A percentile compares a stretch with the other conserved stretches of the same genome.
Evolutionary conservation across 2,888 invertebrate species (phyloP).

Genomic region (Rhagophthalmus giganteus): DNA sequence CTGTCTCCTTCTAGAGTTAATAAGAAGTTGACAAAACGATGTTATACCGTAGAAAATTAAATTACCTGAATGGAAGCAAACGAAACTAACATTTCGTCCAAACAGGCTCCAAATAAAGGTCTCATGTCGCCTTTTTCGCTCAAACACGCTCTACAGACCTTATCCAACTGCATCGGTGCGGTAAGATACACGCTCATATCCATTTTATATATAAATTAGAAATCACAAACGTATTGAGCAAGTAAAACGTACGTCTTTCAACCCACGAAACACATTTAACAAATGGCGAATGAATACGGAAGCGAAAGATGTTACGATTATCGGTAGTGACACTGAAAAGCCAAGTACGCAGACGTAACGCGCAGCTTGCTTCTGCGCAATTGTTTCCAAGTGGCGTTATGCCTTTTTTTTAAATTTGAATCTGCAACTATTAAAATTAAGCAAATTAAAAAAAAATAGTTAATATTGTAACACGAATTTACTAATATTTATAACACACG

Average conservation of each 20-base stretch:
- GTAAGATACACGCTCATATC: slow-evolving; percentile 54
- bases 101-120: slow-evolving; percentile 57
- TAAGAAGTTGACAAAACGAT: too few species aligned
- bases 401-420: slow-evolving; percentile 14
- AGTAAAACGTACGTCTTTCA: slow-evolving; percentile 40
- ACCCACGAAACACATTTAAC: slow-evolving; percentile 25
- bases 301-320: slow-evolving; percentile 39
- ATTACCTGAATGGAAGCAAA: slow-evolving; percentile 55
- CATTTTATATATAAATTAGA: slow-evolving; percentile 45
- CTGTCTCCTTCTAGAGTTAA: slow-evolving; percentile 32
- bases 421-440: not conserved
- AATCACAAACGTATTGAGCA: slow-evolving; percentile 46
- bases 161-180: slow-evolving; percentile 54
- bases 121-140: slow-evolving; percentile 57
- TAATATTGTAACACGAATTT: not conserved
- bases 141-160: slow-evolving; percentile 57
- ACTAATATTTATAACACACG: not conserved
- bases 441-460: not conserved
- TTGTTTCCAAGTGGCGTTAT: slow-evolving; percentile 12
- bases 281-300: slow-evolving; percentile 38
- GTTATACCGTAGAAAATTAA: too few species aligned
- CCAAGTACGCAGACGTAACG: slow-evolving; percentile 41
- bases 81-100: slow-evolving; percentile 57
- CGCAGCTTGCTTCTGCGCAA: slow-evolving; percentile 35
- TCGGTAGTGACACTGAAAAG: slow-evolving; percentile 19